Conservation (phyloP, 1,140 invertebrate genomes). For the Psilanteris sp. region DNA sequence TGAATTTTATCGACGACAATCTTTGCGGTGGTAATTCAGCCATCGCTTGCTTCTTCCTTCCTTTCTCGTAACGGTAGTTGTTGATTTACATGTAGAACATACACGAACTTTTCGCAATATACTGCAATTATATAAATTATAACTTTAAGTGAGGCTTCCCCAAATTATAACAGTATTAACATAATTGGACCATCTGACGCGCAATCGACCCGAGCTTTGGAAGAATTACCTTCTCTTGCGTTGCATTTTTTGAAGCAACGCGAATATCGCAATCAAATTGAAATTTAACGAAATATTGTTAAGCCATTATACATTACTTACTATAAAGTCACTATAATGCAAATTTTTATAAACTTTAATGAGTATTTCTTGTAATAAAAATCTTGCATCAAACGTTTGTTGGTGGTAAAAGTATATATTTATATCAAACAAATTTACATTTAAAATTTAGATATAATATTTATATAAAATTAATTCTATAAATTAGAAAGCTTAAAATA, state of each 20-base stretch:
- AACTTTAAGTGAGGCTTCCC: neutral
- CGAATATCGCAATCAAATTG: neutral
- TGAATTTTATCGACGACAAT: conserved; percentile 62
- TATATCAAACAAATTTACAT: too few relatives aligned
- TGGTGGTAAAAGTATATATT: too few relatives aligned
- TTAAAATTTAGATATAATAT: too few relatives aligned
- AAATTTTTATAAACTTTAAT: too few relatives aligned
- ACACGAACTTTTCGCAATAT: conserved; percentile 4
- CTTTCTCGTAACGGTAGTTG: conserved; percentile 17
- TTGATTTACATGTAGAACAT: conserved; percentile 15
- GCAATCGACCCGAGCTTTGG: neutral
- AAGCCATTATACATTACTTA: neutral
- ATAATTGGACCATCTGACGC: conserved; percentile 35
- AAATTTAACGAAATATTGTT: too few relatives aligned
- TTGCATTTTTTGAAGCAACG: conserved; percentile 2
- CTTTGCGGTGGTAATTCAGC: conserved; percentile 32
- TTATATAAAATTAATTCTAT: too few relatives aligned
- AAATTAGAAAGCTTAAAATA: too few relatives aligned
- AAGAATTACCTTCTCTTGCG: conserved; percentile 1
- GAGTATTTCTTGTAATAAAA: too few relatives aligned
- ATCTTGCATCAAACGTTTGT: too few relatives aligned
- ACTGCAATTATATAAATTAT: conserved; percentile 41
- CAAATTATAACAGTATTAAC: conserved; percentile 25
- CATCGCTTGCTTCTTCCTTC: conserved; percentile 29
- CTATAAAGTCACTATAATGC: too few relatives aligned